Evolutionary conservation across 2,888 invertebrate species (phyloP).

Genomic region (Papilio protenor): DNA sequence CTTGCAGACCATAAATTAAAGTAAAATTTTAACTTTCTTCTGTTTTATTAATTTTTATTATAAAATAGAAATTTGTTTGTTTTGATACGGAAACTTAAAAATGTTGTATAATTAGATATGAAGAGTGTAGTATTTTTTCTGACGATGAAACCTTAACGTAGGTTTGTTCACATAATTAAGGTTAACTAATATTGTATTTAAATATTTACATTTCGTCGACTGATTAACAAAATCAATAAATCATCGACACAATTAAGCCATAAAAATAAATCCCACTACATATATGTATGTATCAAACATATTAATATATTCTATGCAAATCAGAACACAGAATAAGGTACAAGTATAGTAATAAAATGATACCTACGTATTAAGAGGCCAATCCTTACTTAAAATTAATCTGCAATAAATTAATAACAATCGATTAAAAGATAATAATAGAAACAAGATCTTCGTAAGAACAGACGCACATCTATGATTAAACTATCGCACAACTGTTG

Average conservation of each 20-base stretch:
- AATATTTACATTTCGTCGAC: neutral
- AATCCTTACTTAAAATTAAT: neutral
- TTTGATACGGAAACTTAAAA: too few relatives aligned
- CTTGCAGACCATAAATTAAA: neutral
- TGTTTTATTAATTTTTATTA: too few relatives aligned
- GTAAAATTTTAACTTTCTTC: neutral
- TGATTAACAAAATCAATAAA: slow-evolving; percentile 12
- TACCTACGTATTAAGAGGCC: neutral
- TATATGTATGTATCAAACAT: neutral
- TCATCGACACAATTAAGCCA: neutral
- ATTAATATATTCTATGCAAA: slow-evolving; percentile 12
- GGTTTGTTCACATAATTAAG: slow-evolving; percentile 5
- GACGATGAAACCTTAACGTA: neutral
- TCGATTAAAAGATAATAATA: neutral
- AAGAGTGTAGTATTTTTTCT: neutral
- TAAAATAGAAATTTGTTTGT: too few relatives aligned
- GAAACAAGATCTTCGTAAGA: too few relatives aligned
- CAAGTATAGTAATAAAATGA: neutral
- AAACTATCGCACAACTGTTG: too few relatives aligned
- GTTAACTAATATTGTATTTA: neutral
- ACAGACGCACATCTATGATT: too few relatives aligned
- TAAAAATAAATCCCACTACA: slow-evolving; percentile 13
- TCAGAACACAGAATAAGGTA: slow-evolving; percentile 2
- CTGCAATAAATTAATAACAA: neutral
- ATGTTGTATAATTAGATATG: neutral